These are phyloP conservation scores for Clarias magur DNA, from an alignment of 2,113 vertebrate species.

Conservation along the genomic window DNA sequence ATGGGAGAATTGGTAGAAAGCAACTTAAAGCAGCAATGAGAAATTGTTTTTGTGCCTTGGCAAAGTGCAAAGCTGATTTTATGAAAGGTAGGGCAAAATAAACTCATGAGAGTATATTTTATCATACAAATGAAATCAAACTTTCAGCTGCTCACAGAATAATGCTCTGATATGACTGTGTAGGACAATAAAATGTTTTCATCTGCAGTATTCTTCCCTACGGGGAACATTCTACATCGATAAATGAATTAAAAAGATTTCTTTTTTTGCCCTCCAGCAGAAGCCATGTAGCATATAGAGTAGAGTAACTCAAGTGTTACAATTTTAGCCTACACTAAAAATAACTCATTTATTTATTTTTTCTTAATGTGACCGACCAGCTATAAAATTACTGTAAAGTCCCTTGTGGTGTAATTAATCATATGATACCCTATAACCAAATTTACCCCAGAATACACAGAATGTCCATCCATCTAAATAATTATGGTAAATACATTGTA, in stretches of 20 bases:
- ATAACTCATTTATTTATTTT: neutral
- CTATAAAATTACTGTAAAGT: neutral
- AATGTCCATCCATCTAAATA: too few species aligned
- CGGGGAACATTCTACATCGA: neutral
- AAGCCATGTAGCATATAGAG: neutral
- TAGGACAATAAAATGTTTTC: slow-evolving; percentile 10
- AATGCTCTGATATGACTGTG: neutral
- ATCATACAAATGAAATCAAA: slow-evolving; percentile 19
- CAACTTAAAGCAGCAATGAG: slow-evolving; percentile 9
- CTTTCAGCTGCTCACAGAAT: neutral
- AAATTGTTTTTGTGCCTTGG: slow-evolving; percentile 6
- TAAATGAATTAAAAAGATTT: slow-evolving; percentile 11
- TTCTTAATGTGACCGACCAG: too few species aligned
- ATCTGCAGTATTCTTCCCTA: slow-evolving; percentile 5
- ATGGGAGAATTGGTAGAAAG: slow-evolving; percentile 16
- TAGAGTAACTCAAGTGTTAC: neutral
- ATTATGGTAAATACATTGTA: too few species aligned
- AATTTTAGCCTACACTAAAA: neutral
- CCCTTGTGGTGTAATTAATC: too few species aligned
- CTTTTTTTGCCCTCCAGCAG: neutral
- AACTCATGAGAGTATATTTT: slow-evolving; percentile 14
- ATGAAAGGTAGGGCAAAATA: neutral
- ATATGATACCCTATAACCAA: too few species aligned
- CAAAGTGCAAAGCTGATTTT: neutral
- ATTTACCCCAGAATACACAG: too few species aligned